Evolutionary conservation across 2,113 vertebrate genomes (phyloP).

Genomic region (Eolophus roseicapilla): DNA sequence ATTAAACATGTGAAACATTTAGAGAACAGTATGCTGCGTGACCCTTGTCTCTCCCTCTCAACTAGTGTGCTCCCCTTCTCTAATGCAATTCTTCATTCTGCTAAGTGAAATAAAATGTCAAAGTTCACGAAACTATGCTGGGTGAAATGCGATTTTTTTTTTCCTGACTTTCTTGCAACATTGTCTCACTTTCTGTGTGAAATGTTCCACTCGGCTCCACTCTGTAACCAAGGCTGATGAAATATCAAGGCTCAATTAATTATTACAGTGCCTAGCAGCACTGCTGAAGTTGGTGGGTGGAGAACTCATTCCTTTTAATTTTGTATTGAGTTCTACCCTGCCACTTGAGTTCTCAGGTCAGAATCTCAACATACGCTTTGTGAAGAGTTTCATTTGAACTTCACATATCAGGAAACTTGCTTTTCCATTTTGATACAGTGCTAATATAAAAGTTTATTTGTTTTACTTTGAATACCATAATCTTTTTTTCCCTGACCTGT

Average conservation of each 20-base stretch:
- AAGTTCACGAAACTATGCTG: slow-evolving; percentile 14
- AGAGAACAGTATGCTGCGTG: background rate
- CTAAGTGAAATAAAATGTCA: slow-evolving; percentile 44
- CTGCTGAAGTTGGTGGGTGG: slow-evolving; percentile 52
- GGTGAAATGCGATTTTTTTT: slow-evolving; percentile 10
- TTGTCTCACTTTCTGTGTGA: slow-evolving; percentile 61
- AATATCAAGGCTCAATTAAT: slow-evolving; percentile 72
- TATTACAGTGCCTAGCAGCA: slow-evolving; percentile 47
- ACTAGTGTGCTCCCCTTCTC: background rate
- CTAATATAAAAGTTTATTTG: slow-evolving; percentile 28
- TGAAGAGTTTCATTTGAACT: slow-evolving; percentile 10
- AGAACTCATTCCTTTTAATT: slow-evolving; percentile 60
- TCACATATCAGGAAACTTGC: background rate
- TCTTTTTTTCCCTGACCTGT: background rate
- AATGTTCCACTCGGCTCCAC: slow-evolving; percentile 51
- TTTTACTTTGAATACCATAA: background rate
- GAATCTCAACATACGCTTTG: background rate
- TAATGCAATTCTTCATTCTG: background rate
- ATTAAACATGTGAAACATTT: background rate
- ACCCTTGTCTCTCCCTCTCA: background rate
- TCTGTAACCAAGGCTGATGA: slow-evolving; percentile 71
- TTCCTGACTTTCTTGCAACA: background rate
- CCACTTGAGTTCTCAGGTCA: background rate
- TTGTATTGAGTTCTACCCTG: slow-evolving; percentile 33
- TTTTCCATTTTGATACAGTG: background rate